Conservation (phyloP, 2,113 vertebrate species). For the Hucho hucho region DNA sequence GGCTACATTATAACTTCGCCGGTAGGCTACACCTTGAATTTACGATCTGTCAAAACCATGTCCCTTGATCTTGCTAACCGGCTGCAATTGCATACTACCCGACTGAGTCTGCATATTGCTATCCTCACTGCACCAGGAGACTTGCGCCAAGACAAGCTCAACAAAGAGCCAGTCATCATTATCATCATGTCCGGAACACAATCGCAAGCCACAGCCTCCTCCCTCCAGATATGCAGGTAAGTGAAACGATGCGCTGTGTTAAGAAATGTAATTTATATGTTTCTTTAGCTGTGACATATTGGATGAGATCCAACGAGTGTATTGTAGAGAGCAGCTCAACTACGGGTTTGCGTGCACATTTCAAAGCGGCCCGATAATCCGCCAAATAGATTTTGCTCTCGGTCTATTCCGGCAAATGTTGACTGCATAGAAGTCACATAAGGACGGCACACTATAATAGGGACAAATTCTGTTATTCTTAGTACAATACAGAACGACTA, state of each 20-base stretch:
- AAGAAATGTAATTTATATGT: not conserved
- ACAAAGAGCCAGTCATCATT: not conserved
- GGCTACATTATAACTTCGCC: not conserved
- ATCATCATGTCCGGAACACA: slow-evolving; percentile 61
- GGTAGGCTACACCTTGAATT: not conserved
- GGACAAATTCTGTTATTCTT: not conserved
- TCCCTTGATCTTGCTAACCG: slow-evolving; percentile 1
- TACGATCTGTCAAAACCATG: too few relatives aligned
- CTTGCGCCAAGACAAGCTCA: slow-evolving; percentile 25
- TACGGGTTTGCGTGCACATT: not conserved
- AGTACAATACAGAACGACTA: not conserved
- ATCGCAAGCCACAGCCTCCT: slow-evolving; percentile 50
- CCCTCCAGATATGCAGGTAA: slow-evolving; percentile 88
- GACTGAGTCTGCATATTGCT: not conserved
- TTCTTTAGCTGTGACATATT: not conserved
- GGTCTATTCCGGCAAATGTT: not conserved
- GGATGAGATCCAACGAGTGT: not conserved
- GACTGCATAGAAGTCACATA: not conserved
- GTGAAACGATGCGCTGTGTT: slow-evolving; percentile 7
- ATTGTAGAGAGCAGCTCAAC: not conserved
- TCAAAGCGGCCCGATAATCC: slow-evolving; percentile 26
- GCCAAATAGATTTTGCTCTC: not conserved
- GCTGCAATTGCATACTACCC: not conserved
- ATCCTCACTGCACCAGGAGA: slow-evolving; percentile 14
- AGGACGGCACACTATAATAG: not conserved